These are phyloP conservation scores for Ichneumoninae sp. DNA, from an alignment of 2,888 invertebrate genomes.

Conservation along the genomic window DNA sequence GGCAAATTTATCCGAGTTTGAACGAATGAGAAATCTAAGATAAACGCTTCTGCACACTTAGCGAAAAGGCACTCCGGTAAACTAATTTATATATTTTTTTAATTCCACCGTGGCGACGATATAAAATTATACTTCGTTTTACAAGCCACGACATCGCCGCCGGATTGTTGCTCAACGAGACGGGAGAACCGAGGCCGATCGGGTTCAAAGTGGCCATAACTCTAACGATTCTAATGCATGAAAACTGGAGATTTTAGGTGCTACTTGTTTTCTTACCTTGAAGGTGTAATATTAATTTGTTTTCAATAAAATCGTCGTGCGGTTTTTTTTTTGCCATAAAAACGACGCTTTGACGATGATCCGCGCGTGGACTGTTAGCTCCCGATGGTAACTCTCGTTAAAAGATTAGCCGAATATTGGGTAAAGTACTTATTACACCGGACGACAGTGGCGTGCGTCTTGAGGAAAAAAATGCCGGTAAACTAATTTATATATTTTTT, in stretches of 20 bases:
- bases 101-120: conserved; percentile 19
- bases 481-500: background rate
- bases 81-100: conserved; percentile 1
- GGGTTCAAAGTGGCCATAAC: conserved; percentile 53
- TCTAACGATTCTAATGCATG: conserved; percentile 1
- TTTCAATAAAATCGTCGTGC: background rate
- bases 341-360: background rate
- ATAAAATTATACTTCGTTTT: conserved; percentile 41
- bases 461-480: conserved; percentile 9
- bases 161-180: conserved; percentile 13
- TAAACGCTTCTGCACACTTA: conserved; percentile 1
- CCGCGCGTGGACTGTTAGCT: background rate
- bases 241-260: background rate
- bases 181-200: conserved; percentile 6
- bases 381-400: conserved; percentile 21
- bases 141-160: background rate
- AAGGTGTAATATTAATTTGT: background rate
- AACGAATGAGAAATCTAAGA: conserved; percentile 53
- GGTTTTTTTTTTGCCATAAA: background rate
- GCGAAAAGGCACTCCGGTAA: background rate
- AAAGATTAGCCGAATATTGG: conserved; percentile 53
- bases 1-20: conserved; percentile 58
- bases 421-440: conserved; percentile 28
- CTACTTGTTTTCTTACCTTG: background rate
- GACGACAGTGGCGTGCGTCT: conserved; percentile 24